Evolutionary conservation across 2,888 invertebrate genomes (phyloP).

Genomic region (Troides oblongomaculatus): DNA sequence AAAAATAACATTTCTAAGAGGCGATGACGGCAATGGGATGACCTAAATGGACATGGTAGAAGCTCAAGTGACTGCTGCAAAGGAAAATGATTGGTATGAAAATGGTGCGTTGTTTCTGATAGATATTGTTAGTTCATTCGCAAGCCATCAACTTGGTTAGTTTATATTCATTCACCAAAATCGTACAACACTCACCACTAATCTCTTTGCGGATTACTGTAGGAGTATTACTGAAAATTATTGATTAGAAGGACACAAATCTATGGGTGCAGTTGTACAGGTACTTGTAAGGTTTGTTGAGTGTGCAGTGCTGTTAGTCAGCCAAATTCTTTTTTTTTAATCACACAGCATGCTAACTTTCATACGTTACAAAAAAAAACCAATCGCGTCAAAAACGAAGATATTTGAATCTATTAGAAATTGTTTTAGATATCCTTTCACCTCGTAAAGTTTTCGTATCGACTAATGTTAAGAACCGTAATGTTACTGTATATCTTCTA

Average conservation of each 20-base stretch:
- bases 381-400: conserved; percentile 71
- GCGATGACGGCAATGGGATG: conserved; percentile 28
- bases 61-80: conserved; percentile 27
- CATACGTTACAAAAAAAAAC: conserved; percentile 63
- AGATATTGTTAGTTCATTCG: conserved; percentile 46
- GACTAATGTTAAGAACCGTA: conserved; percentile 44
- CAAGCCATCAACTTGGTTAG: conserved; percentile 57
- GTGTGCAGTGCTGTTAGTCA: conserved; percentile 78
- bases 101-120: conserved; percentile 13
- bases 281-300: conserved; percentile 53
- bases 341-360: conserved; percentile 68
- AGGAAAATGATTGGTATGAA: conserved; percentile 28
- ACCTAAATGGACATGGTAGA: conserved; percentile 25
- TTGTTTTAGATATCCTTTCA: conserved; percentile 50
- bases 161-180: conserved; percentile 66
- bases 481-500: conserved; percentile 28
- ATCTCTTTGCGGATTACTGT: conserved; percentile 73
- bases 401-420: conserved; percentile 56
- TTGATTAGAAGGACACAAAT: conserved; percentile 69
- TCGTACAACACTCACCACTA: conserved; percentile 78
- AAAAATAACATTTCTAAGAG: conserved; percentile 25
- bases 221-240: conserved; percentile 69
- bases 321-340: conserved; percentile 46
- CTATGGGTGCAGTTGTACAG: conserved; percentile 67
- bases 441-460: conserved; percentile 43